Conservation (phyloP, 2,797 vertebrate species). For the Bradypodion pumilum region DNA sequence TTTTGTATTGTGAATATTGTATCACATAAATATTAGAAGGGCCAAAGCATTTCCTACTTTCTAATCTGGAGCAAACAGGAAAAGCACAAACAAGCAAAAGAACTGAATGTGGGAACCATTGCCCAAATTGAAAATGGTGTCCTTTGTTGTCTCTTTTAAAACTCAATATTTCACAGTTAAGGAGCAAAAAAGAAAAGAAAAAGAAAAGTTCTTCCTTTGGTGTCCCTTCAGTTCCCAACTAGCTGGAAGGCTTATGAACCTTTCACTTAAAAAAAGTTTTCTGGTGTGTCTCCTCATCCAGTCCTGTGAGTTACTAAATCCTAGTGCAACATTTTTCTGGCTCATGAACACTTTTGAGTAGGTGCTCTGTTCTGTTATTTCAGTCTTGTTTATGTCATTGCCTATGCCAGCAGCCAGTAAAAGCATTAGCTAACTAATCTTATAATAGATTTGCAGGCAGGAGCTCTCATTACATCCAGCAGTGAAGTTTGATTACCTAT, state of each 20-base stretch:
- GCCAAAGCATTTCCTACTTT: no score
- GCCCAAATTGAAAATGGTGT: not conserved
- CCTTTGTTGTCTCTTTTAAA: not conserved
- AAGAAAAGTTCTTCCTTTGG: not conserved
- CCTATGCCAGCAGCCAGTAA: conserved; percentile 3
- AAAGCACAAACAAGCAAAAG: not conserved
- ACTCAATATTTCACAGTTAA: not conserved
- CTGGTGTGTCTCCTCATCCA: not conserved
- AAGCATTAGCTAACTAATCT: conserved; percentile 30
- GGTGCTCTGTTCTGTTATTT: conserved; percentile 28
- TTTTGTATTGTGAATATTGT: no score
- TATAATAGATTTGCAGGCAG: conserved; percentile 15
- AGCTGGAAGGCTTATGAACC: no score
- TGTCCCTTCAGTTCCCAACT: not conserved
- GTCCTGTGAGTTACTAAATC: not conserved
- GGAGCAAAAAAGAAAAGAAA: no score
- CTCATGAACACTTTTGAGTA: not conserved
- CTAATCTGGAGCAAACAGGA: no score
- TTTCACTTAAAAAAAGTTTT: not conserved
- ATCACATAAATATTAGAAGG: no score
- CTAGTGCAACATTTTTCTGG: not conserved
- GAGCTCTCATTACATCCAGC: not conserved
- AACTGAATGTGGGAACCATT: not conserved
- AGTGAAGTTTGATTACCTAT: conserved; percentile 21
- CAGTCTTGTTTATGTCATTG: conserved; percentile 21